Evolutionary conservation across 1,140 invertebrate genomes (phyloP), one percentile per base, ranked within the genome.

Genomic region (Drosophila persimilis): DNA sequence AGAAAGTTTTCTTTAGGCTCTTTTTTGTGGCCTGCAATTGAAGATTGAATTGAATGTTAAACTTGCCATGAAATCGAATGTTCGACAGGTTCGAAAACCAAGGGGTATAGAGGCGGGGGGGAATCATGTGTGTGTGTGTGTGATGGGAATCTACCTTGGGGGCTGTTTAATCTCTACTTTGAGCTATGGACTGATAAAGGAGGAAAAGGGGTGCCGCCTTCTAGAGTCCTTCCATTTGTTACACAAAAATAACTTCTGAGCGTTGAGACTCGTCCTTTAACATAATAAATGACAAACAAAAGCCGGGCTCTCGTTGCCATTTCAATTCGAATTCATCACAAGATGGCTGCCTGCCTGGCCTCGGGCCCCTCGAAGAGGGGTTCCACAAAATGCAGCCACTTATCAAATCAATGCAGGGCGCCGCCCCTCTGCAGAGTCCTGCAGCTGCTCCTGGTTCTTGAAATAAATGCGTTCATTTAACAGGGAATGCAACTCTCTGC

Each of bases 391-490:
- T 59, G 59, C 52, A 48, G 75, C 64, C 84, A 88, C 83, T 88
- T 88, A 77, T 88, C 78, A 88, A 88, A 79, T 65, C 83, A 67
- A 79, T 77, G 80, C 62, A 60, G 29, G 17, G 45, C 45, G 15
- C 31, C 17, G 35, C 26, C 20, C 51, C 17, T 24, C 24, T 20
- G 20, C 1, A 20, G 20, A 20, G 20, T 20, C 48, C 15, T 45
- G 44, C 50, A 45, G 53, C 54, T 55, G 31, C 20, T 54, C 31
- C 47, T 26, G 7, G 35, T 47, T 24, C 50, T 53, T 72, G 35
- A 56, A 88, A 88, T 79, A 83, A 88, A 88, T 88, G 83, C 84
- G 83, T 83, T 83, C 83, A 88, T 88, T 88, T 88, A 88, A 88
- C 84, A 89, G 77, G 78, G 70, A 88, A 88, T 73, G 78, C 72